A percentile compares a stretch with the other conserved stretches of the same genome.
Conservation (phyloP, 2,797 vertebrate genomes). For the Glossophaga mutica region DNA sequence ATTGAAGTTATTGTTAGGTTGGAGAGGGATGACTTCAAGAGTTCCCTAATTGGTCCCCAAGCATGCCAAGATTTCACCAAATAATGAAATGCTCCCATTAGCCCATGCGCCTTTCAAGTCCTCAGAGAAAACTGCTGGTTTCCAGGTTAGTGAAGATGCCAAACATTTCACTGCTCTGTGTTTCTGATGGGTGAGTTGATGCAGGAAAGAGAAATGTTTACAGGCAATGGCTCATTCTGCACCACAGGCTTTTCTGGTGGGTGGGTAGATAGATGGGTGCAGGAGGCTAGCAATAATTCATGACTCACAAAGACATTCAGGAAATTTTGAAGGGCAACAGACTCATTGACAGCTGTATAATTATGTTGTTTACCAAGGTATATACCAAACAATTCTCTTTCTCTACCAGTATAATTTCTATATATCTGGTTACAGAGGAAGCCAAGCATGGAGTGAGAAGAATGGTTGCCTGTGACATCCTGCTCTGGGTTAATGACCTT, state of each 20-base stretch:
- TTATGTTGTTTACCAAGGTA: not conserved
- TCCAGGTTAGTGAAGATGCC: slow-evolving; percentile 56
- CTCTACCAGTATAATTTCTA: not conserved
- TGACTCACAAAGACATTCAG: not conserved
- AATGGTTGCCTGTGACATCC: not conserved
- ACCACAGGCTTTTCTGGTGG: not conserved
- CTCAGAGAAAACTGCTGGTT: slow-evolving; percentile 13
- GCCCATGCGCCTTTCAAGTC: slow-evolving; percentile 11
- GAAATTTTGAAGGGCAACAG: not conserved
- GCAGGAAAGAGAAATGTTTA: not conserved
- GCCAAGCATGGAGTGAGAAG: not conserved
- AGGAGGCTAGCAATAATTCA: not conserved
- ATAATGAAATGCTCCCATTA: slow-evolving; percentile 63
- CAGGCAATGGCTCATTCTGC: not conserved
- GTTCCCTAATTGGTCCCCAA: slow-evolving; percentile 56
- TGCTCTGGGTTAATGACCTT: not conserved
- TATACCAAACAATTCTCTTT: not conserved
- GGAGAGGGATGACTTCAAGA: slow-evolving; percentile 57
- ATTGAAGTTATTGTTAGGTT: slow-evolving; percentile 65
- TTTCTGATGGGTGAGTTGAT: not conserved
- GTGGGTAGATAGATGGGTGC: not conserved
- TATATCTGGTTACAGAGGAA: not conserved
- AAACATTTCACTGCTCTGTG: not conserved
- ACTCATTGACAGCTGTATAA: not conserved
- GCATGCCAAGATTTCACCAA: slow-evolving; percentile 58